Percentiles rank a stretch among this genome's conserved stretches.
phyloP scores from a whole-genome alignment of 2,888 invertebrate species.

The Drosophila merina region DNA sequence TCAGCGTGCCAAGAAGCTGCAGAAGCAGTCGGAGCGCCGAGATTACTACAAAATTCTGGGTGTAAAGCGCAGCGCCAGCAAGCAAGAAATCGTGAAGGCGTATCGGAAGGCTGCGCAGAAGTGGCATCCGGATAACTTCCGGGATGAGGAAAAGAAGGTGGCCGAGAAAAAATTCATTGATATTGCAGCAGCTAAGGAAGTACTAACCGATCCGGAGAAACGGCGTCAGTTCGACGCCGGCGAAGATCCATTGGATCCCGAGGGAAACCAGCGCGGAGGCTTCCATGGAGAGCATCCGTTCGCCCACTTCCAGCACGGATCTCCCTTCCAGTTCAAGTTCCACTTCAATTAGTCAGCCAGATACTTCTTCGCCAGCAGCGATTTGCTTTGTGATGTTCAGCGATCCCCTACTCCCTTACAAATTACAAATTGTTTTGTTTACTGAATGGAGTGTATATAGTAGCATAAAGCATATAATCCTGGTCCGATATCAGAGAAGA shows the following conservation, averaged over 20 bases:
- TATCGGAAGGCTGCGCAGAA: slow-evolving; percentile 98
- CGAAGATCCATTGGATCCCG: slow-evolving; percentile 98
- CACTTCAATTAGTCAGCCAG: slow-evolving; percentile 91
- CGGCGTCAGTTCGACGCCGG: slow-evolving; percentile 97
- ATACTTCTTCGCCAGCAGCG: slow-evolving; percentile 21
- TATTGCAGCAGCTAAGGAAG: slow-evolving; percentile 99
- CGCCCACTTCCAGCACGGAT: slow-evolving; percentile 92
- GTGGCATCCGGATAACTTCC: slow-evolving; percentile 99
- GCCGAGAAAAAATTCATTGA: slow-evolving; percentile 99
- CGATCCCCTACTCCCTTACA: slow-evolving; percentile 11
- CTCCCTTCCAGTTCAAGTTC: slow-evolving; percentile 98
- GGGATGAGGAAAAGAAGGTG: slow-evolving; percentile 94
- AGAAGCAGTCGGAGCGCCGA: slow-evolving; percentile 95
- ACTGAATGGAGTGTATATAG: slow-evolving; percentile 72
- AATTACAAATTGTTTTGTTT: slow-evolving; percentile 63
- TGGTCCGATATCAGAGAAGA: slow-evolving; percentile 50
- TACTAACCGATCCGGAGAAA: slow-evolving; percentile 94
- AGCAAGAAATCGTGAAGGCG: slow-evolving; percentile 97
- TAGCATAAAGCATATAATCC: slow-evolving; percentile 64
- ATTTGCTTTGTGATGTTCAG: slow-evolving; percentile 55
- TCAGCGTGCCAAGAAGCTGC: slow-evolving; percentile 93
- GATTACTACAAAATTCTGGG: slow-evolving; percentile 96
- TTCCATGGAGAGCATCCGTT: slow-evolving; percentile 88
- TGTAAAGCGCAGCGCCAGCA: slow-evolving; percentile 94
- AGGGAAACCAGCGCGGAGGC: slow-evolving; percentile 87